Evolutionary conservation across 2,113 vertebrate genomes (phyloP).

Genomic region (Otis tarda): DNA sequence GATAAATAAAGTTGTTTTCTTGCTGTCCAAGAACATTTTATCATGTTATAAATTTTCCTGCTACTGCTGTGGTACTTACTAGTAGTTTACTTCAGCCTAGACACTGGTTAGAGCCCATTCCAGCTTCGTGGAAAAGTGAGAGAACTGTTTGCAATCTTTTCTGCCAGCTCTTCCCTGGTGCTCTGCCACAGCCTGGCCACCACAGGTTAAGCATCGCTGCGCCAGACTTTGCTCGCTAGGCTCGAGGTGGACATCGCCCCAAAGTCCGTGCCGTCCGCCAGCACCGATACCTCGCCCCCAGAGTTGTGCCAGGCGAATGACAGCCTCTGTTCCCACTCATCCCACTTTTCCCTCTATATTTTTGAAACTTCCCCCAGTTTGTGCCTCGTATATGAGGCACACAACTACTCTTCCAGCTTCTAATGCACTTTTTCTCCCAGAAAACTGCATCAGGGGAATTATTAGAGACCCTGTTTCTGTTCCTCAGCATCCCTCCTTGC

Average conservation of each 20-base stretch:
- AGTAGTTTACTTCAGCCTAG: neutral
- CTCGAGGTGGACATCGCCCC: neutral
- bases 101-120: neutral
- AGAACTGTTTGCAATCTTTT: neutral
- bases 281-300: too few species aligned
- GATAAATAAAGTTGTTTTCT: neutral
- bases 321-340: neutral
- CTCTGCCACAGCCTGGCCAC: neutral
- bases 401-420: neutral
- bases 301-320: neutral
- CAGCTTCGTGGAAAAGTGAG: neutral
- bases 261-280: neutral
- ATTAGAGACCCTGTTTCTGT: neutral
- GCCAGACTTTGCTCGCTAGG: neutral
- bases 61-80: neutral
- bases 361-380: neutral
- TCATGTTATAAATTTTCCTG: neutral
- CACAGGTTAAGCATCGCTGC: fast-evolving
- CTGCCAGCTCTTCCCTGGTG: neutral
- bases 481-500: neutral
- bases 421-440: neutral
- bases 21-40: neutral
- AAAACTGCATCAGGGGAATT: neutral
- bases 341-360: neutral
- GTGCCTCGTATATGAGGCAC: neutral